These are phyloP conservation scores for Gryon sp. DNA, from an alignment of 1,140 invertebrate species.

Conservation along the genomic window DNA sequence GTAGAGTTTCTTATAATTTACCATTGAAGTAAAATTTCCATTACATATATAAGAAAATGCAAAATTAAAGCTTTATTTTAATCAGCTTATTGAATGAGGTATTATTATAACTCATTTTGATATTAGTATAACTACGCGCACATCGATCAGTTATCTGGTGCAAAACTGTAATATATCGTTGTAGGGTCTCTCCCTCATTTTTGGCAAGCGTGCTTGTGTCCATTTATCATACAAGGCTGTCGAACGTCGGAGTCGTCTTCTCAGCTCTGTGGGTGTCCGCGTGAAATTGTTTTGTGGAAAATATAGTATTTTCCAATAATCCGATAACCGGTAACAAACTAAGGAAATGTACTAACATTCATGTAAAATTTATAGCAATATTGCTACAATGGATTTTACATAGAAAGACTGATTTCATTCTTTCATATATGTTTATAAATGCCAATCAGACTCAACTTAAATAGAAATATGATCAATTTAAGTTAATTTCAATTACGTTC, in stretches of 20 bases:
- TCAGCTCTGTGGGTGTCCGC: constrained; percentile 60
- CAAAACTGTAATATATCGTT: constrained; percentile 54
- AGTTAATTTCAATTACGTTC: no score
- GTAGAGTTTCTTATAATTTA: no score
- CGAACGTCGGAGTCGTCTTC: constrained; percentile 60
- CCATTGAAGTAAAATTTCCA: no score
- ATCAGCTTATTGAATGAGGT: background rate
- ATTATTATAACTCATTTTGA: constrained; percentile 50
- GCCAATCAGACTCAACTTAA: no score
- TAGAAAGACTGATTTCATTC: constrained; percentile 14
- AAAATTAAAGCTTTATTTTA: background rate
- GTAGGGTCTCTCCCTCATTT: constrained; percentile 41
- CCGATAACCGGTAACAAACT: constrained; percentile 58
- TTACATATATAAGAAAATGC: background rate
- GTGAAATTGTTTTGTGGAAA: constrained; percentile 55
- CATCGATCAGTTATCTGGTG: constrained; percentile 31
- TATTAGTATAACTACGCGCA: constrained; percentile 31
- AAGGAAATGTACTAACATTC: constrained; percentile 57
- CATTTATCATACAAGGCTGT: constrained; percentile 61
- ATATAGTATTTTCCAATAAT: constrained; percentile 62
- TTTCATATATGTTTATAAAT: background rate
- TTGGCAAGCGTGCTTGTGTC: constrained; percentile 53
- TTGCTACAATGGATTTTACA: constrained; percentile 43
- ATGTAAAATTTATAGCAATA: constrained; percentile 49
- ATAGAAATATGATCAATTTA: no score